These are phyloP conservation scores for Clamator glandarius DNA, from an alignment of 2,797 vertebrate species.

Conservation along the genomic window DNA sequence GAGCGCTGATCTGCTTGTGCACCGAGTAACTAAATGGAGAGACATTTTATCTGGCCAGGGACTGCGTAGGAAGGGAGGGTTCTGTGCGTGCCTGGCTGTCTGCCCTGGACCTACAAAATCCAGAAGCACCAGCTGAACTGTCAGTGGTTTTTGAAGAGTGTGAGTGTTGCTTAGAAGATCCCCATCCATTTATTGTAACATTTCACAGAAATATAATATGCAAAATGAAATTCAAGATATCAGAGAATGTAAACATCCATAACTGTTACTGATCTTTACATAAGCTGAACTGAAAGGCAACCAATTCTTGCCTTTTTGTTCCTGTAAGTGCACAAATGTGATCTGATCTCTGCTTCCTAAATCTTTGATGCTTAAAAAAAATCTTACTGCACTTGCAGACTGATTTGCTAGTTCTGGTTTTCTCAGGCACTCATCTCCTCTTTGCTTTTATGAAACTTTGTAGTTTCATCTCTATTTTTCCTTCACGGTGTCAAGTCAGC, in stretches of 20 bases:
- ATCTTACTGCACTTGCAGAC: neutral
- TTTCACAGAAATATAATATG: neutral
- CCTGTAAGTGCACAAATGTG: neutral
- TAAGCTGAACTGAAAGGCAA: neutral
- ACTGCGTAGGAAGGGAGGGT: neutral
- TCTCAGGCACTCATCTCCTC: neutral
- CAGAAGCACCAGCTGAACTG: neutral
- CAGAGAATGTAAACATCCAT: neutral
- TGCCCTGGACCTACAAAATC: neutral
- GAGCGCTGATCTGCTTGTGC: neutral
- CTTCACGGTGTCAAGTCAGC: neutral
- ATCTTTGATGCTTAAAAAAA: neutral
- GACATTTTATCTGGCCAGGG: neutral
- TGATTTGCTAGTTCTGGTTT: neutral
- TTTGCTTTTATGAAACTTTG: neutral
- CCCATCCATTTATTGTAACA: neutral
- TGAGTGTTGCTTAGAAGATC: neutral
- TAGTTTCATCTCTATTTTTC: neutral
- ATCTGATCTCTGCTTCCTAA: neutral
- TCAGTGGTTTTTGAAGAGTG: neutral
- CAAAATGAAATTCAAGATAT: neutral
- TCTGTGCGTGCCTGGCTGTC: fast-evolving
- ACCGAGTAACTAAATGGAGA: neutral
- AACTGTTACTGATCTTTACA: neutral
- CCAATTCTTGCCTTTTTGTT: neutral